Evolutionary conservation across 2,797 vertebrate species (phyloP).

Genomic region (Megalops cyprinoides): DNA sequence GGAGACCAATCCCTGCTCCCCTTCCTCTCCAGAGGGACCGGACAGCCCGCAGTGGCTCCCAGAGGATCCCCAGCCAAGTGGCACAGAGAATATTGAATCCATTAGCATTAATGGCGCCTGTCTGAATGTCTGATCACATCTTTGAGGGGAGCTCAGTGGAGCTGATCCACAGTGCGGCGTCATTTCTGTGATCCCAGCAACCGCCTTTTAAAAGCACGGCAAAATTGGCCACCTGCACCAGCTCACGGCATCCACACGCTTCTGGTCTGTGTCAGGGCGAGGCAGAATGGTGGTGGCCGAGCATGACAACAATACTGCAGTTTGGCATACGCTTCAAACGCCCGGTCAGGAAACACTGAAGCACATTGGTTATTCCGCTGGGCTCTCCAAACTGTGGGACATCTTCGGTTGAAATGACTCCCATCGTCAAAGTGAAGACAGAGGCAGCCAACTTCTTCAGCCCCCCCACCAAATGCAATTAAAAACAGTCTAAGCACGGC

Average conservation of each 20-base stretch:
- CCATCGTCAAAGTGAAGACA: background rate
- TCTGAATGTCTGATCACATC: slow-evolving; percentile 57
- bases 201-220: background rate
- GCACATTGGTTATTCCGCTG: background rate
- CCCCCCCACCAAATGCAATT: no score
- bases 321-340: no score
- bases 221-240: background rate
- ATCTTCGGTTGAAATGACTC: background rate
- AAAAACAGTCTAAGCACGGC: background rate
- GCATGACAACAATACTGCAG: background rate
- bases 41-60: slow-evolving; percentile 16
- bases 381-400: background rate
- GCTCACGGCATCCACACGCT: background rate
- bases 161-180: slow-evolving; percentile 33
- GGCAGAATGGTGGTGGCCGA: background rate
- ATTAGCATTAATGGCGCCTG: slow-evolving; percentile 59
- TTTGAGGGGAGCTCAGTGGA: slow-evolving; percentile 41
- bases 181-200: background rate
- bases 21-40: slow-evolving; percentile 31
- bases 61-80: slow-evolving; percentile 36
- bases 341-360: background rate
- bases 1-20: slow-evolving; percentile 31
- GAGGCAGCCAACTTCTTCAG: background rate
- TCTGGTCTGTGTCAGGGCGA: background rate
- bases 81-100: slow-evolving; percentile 51